phyloP scores from a whole-genome alignment of 2,113 vertebrate species.

The Nothoprocta perdicaria region DNA sequence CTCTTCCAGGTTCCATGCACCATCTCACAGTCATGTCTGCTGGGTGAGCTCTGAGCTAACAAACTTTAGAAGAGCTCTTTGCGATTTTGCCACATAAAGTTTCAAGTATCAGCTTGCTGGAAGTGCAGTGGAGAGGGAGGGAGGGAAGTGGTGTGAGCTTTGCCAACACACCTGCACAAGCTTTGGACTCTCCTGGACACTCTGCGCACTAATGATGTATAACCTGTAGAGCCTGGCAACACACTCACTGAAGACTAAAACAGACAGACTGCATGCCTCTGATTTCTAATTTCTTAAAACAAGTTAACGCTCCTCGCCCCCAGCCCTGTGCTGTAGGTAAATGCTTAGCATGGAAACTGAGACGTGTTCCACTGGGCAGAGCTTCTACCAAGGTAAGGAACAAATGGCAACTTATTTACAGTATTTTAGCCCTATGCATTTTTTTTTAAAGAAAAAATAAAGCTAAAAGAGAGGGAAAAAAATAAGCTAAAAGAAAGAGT shows the following conservation, averaged over 20 bases:
- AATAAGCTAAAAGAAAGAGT: constrained; percentile 21
- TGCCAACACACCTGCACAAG: constrained; percentile 75
- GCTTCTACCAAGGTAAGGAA: constrained; percentile 67
- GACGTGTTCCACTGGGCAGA: constrained; percentile 62
- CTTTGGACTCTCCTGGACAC: constrained; percentile 63
- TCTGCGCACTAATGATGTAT: constrained; percentile 68
- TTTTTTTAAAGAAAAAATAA: constrained; percentile 30
- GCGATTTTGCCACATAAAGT: constrained; percentile 55
- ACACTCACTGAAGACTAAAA: constrained; percentile 54
- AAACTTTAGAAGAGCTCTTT: constrained; percentile 39
- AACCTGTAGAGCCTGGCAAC: constrained; percentile 68
- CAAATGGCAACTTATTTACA: constrained; percentile 75
- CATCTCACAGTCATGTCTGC: constrained; percentile 35
- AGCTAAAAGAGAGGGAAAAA: not conserved
- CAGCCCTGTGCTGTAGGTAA: constrained; percentile 64
- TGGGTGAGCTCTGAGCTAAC: constrained; percentile 45
- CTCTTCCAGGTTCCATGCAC: constrained; percentile 9
- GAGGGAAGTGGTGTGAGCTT: constrained; percentile 27
- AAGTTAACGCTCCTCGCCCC: not conserved
- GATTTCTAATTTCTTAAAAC: constrained; percentile 50
- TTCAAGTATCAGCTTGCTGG: constrained; percentile 70
- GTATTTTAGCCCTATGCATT: constrained; percentile 36
- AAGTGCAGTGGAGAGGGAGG: constrained; percentile 40
- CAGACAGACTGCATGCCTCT: constrained; percentile 56
- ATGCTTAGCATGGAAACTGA: constrained; percentile 58